These are phyloP conservation scores for Drosophila fuyamai DNA, from an alignment of 1,140 invertebrate species.

Conservation along the genomic window DNA sequence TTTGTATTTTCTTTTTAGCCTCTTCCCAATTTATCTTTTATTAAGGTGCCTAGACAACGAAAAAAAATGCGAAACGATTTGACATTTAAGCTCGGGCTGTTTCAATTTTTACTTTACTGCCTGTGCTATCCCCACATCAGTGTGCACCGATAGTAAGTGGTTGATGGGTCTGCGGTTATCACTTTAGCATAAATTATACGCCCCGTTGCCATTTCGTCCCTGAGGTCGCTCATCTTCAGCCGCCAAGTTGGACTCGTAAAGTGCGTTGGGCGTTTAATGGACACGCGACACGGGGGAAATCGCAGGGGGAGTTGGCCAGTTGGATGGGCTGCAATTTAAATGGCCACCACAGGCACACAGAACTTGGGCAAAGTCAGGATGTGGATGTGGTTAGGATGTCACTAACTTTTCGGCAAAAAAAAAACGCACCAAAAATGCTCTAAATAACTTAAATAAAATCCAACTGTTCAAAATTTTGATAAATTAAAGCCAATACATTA, in stretches of 20 bases:
- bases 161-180: slow-evolving; percentile 40
- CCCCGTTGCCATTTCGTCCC: slow-evolving; percentile 5
- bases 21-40: neutral
- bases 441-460: too few relatives aligned
- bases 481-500: neutral
- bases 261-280: slow-evolving; percentile 53
- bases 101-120: slow-evolving; percentile 1
- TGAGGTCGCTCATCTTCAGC: neutral
- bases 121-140: slow-evolving; percentile 3
- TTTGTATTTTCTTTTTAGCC: too few relatives aligned
- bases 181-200: slow-evolving; percentile 58
- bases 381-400: slow-evolving; percentile 1
- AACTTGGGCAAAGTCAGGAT: slow-evolving; percentile 13
- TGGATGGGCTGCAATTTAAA: slow-evolving; percentile 33
- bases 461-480: too few relatives aligned
- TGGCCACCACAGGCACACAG: slow-evolving; percentile 5
- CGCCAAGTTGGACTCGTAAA: slow-evolving; percentile 36
- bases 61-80: neutral
- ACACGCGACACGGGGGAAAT: slow-evolving; percentile 28
- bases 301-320: neutral
- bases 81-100: neutral
- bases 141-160: slow-evolving; percentile 33
- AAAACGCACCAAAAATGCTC: neutral
- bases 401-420: neutral
- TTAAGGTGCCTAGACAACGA: neutral